phyloP scores from a whole-genome alignment of 1,140 invertebrate species.

The Drosophila tristis region DNA sequence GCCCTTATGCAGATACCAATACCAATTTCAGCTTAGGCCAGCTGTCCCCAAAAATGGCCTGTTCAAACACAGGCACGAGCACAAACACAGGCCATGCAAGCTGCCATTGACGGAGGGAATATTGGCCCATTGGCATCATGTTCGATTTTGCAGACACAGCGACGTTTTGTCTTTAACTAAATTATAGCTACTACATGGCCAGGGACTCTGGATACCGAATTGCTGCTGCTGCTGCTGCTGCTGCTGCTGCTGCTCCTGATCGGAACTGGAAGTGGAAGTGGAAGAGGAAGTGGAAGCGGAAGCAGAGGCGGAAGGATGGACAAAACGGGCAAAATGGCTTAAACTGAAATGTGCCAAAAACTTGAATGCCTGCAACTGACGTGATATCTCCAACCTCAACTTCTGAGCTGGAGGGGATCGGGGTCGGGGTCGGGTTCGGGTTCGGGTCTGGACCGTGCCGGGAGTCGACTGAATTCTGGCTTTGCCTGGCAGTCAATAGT shows the following conservation, averaged over 20 bases:
- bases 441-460: not conserved
- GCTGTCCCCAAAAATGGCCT: slow-evolving; percentile 53
- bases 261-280: slow-evolving; percentile 7
- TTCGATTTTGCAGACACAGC: slow-evolving; percentile 76
- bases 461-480: slow-evolving; percentile 40
- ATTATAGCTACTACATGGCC: slow-evolving; percentile 71
- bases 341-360: slow-evolving; percentile 73
- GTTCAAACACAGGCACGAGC: slow-evolving; percentile 16
- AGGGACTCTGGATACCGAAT: slow-evolving; percentile 27
- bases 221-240: slow-evolving; percentile 1
- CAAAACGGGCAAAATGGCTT: slow-evolving; percentile 34
- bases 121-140: slow-evolving; percentile 78
- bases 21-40: slow-evolving; percentile 57
- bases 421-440: not conserved
- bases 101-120: slow-evolving; percentile 59
- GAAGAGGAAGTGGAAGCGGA: slow-evolving; percentile 24
- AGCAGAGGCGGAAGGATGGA: slow-evolving; percentile 9
- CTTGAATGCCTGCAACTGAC: slow-evolving; percentile 69
- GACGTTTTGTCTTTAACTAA: slow-evolving; percentile 80
- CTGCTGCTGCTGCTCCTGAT: slow-evolving; percentile 3
- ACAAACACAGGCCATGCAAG: slow-evolving; percentile 30
- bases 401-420: slow-evolving; percentile 27
- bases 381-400: slow-evolving; percentile 61
- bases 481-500: slow-evolving; percentile 73
- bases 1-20: slow-evolving; percentile 44